Evolutionary conservation across 1,140 invertebrate genomes (phyloP).

Genomic region (Brachionus calyciflorus): DNA sequence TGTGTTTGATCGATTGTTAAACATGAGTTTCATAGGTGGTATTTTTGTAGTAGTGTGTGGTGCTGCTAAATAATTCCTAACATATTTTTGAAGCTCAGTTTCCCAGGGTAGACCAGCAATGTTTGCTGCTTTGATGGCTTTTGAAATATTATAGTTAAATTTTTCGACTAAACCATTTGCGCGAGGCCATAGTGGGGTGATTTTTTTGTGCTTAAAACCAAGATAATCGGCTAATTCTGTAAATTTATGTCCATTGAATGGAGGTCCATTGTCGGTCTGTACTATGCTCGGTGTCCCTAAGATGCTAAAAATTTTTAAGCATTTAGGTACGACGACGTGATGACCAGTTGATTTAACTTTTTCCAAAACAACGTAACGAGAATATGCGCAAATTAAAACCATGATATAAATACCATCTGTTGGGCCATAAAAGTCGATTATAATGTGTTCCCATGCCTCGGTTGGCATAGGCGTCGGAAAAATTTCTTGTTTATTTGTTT

Average conservation of each 20-base stretch:
- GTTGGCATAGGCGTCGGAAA: constrained; percentile 48
- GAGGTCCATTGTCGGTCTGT: constrained; percentile 48
- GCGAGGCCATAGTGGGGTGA: constrained; percentile 48
- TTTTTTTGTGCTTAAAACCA: constrained; percentile 47
- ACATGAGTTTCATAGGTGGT: no score
- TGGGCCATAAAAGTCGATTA: constrained; percentile 53
- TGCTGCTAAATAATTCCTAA: no score
- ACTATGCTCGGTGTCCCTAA: constrained; percentile 47
- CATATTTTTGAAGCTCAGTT: no score
- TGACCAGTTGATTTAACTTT: constrained; percentile 46
- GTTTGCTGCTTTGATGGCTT: no score
- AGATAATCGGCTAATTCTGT: constrained; percentile 39
- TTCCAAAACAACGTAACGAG: constrained; percentile 51
- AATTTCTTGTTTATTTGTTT: background rate
- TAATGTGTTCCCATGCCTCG: constrained; percentile 50
- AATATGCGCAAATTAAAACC: constrained; percentile 52
- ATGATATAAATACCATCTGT: constrained; percentile 50
- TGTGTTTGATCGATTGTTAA: no score
- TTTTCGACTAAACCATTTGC: constrained; percentile 47
- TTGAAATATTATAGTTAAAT: constrained; percentile 41
- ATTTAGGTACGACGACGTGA: constrained; percentile 43
- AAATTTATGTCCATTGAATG: constrained; percentile 48
- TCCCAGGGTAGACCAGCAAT: no score
- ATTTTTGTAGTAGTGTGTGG: no score
- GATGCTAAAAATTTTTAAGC: constrained; percentile 48